Base-by-base conservation (phyloP, 1,140 invertebrate genomes). In the Planococcus citri region DNA sequence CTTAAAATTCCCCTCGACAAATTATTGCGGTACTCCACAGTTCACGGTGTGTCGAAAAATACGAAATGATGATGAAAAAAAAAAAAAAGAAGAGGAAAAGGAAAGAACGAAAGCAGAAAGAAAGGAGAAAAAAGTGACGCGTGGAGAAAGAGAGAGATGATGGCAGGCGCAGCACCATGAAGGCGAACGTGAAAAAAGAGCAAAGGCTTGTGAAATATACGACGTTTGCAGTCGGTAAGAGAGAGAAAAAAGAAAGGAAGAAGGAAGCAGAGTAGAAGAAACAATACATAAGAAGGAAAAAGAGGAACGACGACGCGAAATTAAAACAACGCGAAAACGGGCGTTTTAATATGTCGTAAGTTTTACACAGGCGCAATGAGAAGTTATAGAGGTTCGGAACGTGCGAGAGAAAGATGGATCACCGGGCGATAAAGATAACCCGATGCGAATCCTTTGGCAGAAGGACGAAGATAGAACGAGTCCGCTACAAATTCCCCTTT, bases 291-390 rank as follows among this genome's bases (percentile, higher is more conserved):
- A 2, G 60, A 64, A 60, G n/a, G 57, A 6, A 60, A n/a, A 25
- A 22, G 20, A 22, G 60, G 60, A 64, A 27, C 25, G 25, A 25
- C 60, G 60, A 64, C 21, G 60, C 21, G 60, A 64, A 64, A 64
- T 64, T 64, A 64, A 64, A 64, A 64, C 60, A 64, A 64, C 60
- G 60, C 60, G 60, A 64, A 64, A 64, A 64, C 60, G 60, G 60
- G 60, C 60, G 60, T 64, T 64, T 64, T 64, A 64, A 64, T 64
- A 64, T 64, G 60, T 64, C 60, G 60, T 64, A 64, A 64, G 60
- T 64, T 64, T 64, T 64, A 64, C 60, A 64, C 60, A 64, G 60
- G 60, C 60, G 60, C 60, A 64, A 64, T 64, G 60, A 64, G 60
- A 64, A 64, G 60, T 64, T 64, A 25, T 64, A 64, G 60, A 27